Evolutionary conservation across 2,888 invertebrate species (phyloP).

Genomic region (Drosophila siamana): DNA sequence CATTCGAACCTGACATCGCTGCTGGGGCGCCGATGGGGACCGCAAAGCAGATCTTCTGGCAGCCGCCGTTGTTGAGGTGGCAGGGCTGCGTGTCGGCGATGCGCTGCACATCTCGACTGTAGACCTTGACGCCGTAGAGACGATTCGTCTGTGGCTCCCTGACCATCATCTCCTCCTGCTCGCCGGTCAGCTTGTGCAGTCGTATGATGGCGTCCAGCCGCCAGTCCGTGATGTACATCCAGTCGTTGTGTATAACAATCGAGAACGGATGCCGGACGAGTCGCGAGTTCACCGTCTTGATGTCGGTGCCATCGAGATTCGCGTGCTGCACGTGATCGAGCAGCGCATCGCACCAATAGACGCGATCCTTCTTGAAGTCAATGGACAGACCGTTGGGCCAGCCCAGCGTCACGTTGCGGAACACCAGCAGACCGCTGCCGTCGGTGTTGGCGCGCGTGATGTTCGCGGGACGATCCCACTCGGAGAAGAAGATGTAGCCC

Average conservation of each 20-base stretch:
- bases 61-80: conserved; percentile 93
- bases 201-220: conserved; percentile 96
- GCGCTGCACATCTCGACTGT: conserved; percentile 91
- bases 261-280: conserved; percentile 96
- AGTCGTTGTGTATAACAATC: conserved; percentile 94
- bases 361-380: conserved; percentile 93
- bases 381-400: conserved; percentile 99
- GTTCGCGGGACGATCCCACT: conserved; percentile 98
- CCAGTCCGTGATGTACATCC: conserved; percentile 99
- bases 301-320: conserved; percentile 95
- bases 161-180: conserved; percentile 93
- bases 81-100: conserved; percentile 93
- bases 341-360: conserved; percentile 99
- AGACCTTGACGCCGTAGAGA: conserved; percentile 96
- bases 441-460: conserved; percentile 97
- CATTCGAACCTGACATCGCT: no score
- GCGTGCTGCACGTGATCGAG: conserved; percentile 98
- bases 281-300: conserved; percentile 94
- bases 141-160: conserved; percentile 95
- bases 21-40: conserved; percentile 89
- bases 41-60: conserved; percentile 98
- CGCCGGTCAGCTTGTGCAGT: conserved; percentile 94
- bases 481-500: conserved; percentile 97
- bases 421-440: conserved; percentile 94
- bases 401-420: conserved; percentile 95